Evolutionary conservation across 2,888 invertebrate genomes (phyloP).

Genomic region (Caenorhabditis sp.): DNA sequence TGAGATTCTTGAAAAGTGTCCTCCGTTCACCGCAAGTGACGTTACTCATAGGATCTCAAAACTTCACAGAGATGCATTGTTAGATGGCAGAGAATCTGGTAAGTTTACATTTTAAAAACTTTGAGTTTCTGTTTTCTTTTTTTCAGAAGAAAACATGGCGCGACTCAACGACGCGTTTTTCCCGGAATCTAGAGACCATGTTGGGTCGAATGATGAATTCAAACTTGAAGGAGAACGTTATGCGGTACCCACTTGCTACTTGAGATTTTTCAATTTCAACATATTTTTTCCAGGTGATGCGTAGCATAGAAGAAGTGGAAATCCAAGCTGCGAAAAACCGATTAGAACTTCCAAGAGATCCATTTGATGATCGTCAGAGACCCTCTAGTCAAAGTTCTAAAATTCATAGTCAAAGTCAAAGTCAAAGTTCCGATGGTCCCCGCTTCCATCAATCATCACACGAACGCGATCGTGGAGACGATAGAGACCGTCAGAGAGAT

Average conservation of each 20-base stretch:
- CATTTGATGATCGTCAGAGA: slow-evolving; percentile 58
- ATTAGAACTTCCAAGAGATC: slow-evolving; percentile 62
- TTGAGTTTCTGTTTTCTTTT: slow-evolving; percentile 1
- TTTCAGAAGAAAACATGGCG: slow-evolving; percentile 33
- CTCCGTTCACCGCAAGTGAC: slow-evolving; percentile 64
- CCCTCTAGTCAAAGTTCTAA: too few relatives aligned
- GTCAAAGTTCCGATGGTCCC: slow-evolving; percentile 28
- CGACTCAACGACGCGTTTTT: slow-evolving; percentile 65
- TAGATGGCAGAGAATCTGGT: slow-evolving; percentile 57
- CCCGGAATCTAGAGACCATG: slow-evolving; percentile 62
- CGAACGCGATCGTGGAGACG: slow-evolving; percentile 48
- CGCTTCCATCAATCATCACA: slow-evolving; percentile 61
- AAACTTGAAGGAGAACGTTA: slow-evolving; percentile 63
- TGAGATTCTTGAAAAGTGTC: slow-evolving; percentile 67
- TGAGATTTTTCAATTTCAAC: not conserved
- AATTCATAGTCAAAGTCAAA: too few relatives aligned
- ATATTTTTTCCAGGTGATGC: slow-evolving; percentile 65
- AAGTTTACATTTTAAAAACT: not conserved
- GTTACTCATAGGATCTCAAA: slow-evolving; percentile 65
- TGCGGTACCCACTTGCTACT: slow-evolving; percentile 47
- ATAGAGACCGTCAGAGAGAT: slow-evolving; percentile 51
- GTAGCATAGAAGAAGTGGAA: slow-evolving; percentile 69
- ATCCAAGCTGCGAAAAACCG: slow-evolving; percentile 58
- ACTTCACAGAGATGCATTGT: slow-evolving; percentile 61
- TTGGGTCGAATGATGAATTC: slow-evolving; percentile 55